Evolutionary conservation across 2,888 invertebrate species (phyloP), one percentile per base, ranked within the genome.

Genomic region (Trichogramma evanescens): DNA sequence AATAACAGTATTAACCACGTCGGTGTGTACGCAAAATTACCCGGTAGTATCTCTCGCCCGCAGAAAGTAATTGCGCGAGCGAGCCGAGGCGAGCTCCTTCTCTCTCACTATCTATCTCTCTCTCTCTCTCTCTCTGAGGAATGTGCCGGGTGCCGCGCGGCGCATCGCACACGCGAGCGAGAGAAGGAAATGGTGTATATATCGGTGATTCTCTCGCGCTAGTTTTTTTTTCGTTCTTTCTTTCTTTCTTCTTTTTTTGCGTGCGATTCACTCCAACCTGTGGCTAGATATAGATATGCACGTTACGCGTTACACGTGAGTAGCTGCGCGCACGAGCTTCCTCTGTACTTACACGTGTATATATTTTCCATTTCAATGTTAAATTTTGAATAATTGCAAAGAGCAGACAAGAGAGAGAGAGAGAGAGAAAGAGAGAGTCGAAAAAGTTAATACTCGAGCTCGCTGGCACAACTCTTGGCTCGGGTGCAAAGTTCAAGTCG

Each of bases 1-100:
- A 26, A 26, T 26, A 26, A 26, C 26, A 26, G 26, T 26, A 26
- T 26, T 26, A 26, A 26, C 26, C 26, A 26, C 3, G 26, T 26
- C 26, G 51, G 7, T 4, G 59, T 60, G 64, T 64, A 62, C 62
- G 62, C 62, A 64, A 64, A 64, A 64, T 64, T 64, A 64, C 64
- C 60, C 64, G 60, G 64, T 64, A 64, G 64, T 62, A 60, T 46
- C 46, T n/a, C 46, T 7, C 40, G 6, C 40, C n/a, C 50, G 50
- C 50, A 4, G 38, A 50, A 39, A 50, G 50, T 38, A 39, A 50
- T 13, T 13, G 45, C 5, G 9, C 4, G 10, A n/a, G 40, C 39
- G 9, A 44, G 53, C 45, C 46, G 46, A 46, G 10, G 10, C 46
- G 8, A 9, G 10, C 9, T 10, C 10, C 46, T 9, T 5, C 46